Conservation (phyloP, 1,140 invertebrate genomes). For the Hylaeus anthracinus region DNA sequence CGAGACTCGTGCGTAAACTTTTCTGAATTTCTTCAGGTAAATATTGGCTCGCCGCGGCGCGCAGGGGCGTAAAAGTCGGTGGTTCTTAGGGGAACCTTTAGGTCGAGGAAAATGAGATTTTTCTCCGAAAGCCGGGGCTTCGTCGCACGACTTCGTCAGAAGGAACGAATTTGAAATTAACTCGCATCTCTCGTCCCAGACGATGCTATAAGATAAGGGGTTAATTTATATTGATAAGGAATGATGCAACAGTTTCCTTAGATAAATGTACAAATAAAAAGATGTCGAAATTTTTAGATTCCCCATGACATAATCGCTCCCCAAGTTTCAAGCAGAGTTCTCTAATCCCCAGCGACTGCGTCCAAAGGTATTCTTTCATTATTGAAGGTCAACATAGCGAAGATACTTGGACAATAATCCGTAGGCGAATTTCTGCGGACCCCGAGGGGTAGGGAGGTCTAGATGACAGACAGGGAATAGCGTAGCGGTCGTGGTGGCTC, state of each 20-base stretch:
- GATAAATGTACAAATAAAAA: too few species aligned
- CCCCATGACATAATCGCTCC: not conserved
- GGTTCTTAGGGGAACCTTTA: slow-evolving; percentile 75
- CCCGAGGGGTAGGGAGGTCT: slow-evolving; percentile 21
- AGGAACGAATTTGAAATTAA: slow-evolving; percentile 77
- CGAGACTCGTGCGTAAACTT: slow-evolving; percentile 77
- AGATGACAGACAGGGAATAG: slow-evolving; percentile 57
- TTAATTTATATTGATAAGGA: too few species aligned
- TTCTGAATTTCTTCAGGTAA: slow-evolving; percentile 80
- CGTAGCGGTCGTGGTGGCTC: slow-evolving; percentile 43
- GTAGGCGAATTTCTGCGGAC: slow-evolving; percentile 59
- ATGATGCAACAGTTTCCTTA: too few species aligned
- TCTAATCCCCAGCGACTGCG: slow-evolving; percentile 8
- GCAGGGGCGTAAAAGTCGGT: slow-evolving; percentile 57
- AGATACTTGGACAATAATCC: slow-evolving; percentile 63
- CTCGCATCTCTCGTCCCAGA: slow-evolving; percentile 61
- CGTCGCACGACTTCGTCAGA: not conserved
- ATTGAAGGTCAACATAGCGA: slow-evolving; percentile 55
- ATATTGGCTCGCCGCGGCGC: slow-evolving; percentile 73
- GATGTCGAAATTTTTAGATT: not conserved
- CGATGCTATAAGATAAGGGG: not conserved
- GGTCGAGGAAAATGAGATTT: slow-evolving; percentile 80
- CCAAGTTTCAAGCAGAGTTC: too few species aligned
- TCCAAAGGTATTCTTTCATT: slow-evolving; percentile 51
- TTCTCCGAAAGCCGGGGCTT: slow-evolving; percentile 64